These are phyloP conservation scores for Drosophila robusta DNA, from an alignment of 2,888 invertebrate species.

Conservation along the genomic window DNA sequence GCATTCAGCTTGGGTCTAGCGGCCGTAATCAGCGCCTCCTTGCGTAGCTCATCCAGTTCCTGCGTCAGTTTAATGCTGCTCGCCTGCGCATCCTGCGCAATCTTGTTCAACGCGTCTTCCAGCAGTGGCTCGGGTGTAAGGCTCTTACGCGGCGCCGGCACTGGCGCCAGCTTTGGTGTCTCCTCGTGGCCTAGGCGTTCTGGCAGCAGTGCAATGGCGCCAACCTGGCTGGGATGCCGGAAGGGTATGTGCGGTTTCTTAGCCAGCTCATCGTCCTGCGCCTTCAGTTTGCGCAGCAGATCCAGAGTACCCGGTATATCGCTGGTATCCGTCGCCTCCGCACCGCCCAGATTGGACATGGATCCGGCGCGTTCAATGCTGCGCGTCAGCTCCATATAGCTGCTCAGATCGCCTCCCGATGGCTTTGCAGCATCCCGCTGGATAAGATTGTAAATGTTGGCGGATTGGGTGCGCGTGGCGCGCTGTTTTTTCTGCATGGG, in stretches of 20 bases:
- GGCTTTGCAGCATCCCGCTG: constrained; percentile 87
- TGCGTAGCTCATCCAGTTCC: constrained; percentile 87
- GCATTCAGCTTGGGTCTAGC: constrained; percentile 73
- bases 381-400: constrained; percentile 86
- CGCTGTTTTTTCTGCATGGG: constrained; percentile 90
- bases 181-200: constrained; percentile 73
- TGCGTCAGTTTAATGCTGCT: constrained; percentile 90
- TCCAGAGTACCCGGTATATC: constrained; percentile 82
- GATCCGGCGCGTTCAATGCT: constrained; percentile 88
- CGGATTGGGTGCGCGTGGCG: constrained; percentile 92
- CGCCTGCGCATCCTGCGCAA: constrained; percentile 91
- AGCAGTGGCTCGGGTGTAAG: constrained; percentile 86
- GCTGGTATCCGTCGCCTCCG: constrained; percentile 38
- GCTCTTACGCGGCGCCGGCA: constrained; percentile 86
- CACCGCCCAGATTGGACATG: constrained; percentile 86
- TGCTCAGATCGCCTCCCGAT: constrained; percentile 86
- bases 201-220: constrained; percentile 84
- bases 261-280: constrained; percentile 70
- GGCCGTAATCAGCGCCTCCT: constrained; percentile 81
- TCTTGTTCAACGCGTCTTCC: constrained; percentile 90
- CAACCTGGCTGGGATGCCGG: constrained; percentile 83
- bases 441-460: constrained; percentile 92
- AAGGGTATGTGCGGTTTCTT: constrained; percentile 75
- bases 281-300: constrained; percentile 80
- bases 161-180: constrained; percentile 86